These are phyloP conservation scores for Cheilosia vernalis DNA, from an alignment of 2,888 invertebrate species.

Conservation along the genomic window DNA sequence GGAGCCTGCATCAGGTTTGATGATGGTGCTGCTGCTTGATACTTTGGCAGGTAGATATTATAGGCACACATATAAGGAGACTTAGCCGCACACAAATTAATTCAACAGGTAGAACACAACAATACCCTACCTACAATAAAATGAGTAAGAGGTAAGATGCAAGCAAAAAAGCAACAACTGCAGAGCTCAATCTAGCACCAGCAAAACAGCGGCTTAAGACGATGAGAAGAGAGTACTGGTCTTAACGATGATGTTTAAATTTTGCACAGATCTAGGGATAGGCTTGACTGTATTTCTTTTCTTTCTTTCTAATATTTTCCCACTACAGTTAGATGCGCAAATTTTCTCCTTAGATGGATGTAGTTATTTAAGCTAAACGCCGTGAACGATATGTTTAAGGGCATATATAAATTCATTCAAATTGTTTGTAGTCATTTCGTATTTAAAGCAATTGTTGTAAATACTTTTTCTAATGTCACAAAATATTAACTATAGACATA, in stretches of 20 bases:
- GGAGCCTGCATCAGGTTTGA: constrained; percentile 35
- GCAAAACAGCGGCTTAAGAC: constrained; percentile 9
- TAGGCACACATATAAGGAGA: constrained; percentile 22
- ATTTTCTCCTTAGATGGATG: no score
- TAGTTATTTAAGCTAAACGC: no score
- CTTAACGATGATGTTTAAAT: constrained; percentile 16
- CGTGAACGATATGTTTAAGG: no score
- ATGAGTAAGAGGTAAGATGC: constrained; percentile 36
- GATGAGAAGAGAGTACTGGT: not conserved
- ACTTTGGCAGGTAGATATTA: constrained; percentile 42
- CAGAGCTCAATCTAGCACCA: constrained; percentile 11
- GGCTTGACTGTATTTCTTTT: not conserved
- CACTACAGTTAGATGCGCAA: no score
- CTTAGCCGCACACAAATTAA: constrained; percentile 42
- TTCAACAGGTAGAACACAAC: constrained; percentile 62
- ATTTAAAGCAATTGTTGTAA: no score
- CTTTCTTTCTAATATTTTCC: no score
- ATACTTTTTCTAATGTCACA: no score
- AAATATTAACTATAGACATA: no score
- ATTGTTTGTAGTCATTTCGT: no score
- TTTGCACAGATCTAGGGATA: constrained; percentile 36
- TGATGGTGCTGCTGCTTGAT: constrained; percentile 20
- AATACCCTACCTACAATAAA: constrained; percentile 31
- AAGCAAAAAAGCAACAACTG: constrained; percentile 10
- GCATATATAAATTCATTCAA: no score